A percentile compares a stretch with the other conserved stretches of the same genome.
Evolutionary conservation across 2,113 vertebrate genomes (phyloP).

Genomic region (Amblyornis subalaris): DNA sequence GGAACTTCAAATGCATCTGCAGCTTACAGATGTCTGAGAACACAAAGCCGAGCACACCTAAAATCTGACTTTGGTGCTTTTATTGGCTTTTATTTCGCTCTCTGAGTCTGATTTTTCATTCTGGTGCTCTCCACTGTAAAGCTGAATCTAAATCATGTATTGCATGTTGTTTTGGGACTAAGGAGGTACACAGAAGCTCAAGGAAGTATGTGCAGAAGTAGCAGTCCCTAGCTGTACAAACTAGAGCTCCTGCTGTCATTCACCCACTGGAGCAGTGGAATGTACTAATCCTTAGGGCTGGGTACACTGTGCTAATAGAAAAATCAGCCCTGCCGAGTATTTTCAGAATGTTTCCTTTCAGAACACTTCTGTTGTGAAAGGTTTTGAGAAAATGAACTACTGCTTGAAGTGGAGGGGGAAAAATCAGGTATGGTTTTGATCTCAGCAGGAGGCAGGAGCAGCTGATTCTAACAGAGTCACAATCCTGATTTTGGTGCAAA

Average conservation of each 20-base stretch:
- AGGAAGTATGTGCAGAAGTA: not conserved
- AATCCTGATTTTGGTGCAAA: not conserved
- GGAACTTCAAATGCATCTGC: not conserved
- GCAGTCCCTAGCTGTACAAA: not conserved
- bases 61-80: not conserved
- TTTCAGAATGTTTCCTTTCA: not conserved
- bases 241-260: not conserved
- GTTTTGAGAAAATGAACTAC: not conserved
- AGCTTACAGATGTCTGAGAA: not conserved
- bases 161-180: not conserved
- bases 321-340: not conserved
- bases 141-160: not conserved
- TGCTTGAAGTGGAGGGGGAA: not conserved
- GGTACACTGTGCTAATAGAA: not conserved
- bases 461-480: not conserved
- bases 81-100: not conserved
- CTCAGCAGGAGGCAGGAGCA: not conserved
- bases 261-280: not conserved
- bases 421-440: constrained; percentile 40
- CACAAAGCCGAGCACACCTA: not conserved
- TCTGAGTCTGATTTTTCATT: not conserved
- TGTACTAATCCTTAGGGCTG: not conserved
- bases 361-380: not conserved
- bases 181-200: not conserved
- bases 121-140: not conserved